Evolutionary conservation across 2,888 invertebrate genomes (phyloP).

Genomic region (Luperina testacea): DNA sequence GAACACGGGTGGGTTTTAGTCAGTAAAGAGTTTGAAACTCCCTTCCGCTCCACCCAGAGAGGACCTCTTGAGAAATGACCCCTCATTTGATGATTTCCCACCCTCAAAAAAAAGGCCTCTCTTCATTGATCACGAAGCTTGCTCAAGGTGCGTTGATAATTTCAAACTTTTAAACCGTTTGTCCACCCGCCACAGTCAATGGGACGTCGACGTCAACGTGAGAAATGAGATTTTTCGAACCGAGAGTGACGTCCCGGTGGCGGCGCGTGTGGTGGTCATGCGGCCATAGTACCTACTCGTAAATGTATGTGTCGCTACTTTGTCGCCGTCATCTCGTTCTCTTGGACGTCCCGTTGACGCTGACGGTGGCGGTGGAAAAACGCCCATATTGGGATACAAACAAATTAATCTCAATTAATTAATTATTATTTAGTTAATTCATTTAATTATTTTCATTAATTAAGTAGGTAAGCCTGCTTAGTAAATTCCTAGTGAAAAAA

Average conservation of each 20-base stretch:
- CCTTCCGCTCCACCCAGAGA: too few species aligned
- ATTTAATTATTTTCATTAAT: too few species aligned
- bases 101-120: too few species aligned
- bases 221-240: neutral
- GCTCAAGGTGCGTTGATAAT: neutral
- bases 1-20: too few species aligned
- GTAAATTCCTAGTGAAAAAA: neutral
- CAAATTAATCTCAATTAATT: neutral
- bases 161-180: neutral
- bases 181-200: neutral
- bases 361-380: neutral
- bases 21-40: too few species aligned
- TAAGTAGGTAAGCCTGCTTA: neutral
- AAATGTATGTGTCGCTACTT: neutral
- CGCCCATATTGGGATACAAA: neutral
- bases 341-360: neutral
- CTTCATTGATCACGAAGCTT: too few species aligned
- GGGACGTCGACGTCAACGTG: neutral
- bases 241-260: neutral
- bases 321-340: neutral
- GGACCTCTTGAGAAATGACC: too few species aligned
- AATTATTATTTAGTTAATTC: too few species aligned
- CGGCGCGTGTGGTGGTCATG: neutral
- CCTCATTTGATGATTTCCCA: too few species aligned
- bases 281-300: neutral